A percentile compares a stretch with the other conserved stretches of the same genome.
Evolutionary conservation across 2,113 vertebrate genomes (phyloP).

Genomic region (Sapajus apella): DNA sequence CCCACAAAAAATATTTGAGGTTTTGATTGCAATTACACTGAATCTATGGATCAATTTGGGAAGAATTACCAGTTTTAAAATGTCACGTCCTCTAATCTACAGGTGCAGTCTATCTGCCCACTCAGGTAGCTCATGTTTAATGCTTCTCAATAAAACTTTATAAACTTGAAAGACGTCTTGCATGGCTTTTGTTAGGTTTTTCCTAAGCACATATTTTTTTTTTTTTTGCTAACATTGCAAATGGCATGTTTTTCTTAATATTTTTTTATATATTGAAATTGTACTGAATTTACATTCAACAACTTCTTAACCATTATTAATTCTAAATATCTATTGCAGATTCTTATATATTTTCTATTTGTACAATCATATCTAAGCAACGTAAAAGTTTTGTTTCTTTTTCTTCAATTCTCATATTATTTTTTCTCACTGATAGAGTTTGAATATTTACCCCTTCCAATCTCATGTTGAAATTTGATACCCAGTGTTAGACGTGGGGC

Average conservation of each 20-base stretch:
- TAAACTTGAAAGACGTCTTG: not conserved
- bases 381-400: not conserved
- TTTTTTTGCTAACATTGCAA: not conserved
- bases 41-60: not conserved
- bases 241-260: conserved; percentile 22
- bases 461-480: not conserved
- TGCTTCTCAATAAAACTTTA: not conserved
- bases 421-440: not conserved
- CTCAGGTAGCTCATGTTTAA: not conserved
- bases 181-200: not conserved
- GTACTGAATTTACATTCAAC: not conserved
- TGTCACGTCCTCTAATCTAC: not conserved
- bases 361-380: not conserved
- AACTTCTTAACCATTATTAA: conserved; percentile 6
- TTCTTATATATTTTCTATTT: not conserved
- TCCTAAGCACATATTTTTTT: not conserved
- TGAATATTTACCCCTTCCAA: not conserved
- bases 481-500: not conserved
- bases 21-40: conserved; percentile 10
- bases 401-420: not conserved
- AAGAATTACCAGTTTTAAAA: not conserved
- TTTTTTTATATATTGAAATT: not conserved
- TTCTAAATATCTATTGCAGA: not conserved
- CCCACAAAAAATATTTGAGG: not conserved
- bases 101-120: not conserved